A percentile compares a stretch with the other conserved stretches of the same genome.
Evolutionary conservation across 2,888 invertebrate genomes (phyloP).

Genomic region (Iphiclides podalirius): DNA sequence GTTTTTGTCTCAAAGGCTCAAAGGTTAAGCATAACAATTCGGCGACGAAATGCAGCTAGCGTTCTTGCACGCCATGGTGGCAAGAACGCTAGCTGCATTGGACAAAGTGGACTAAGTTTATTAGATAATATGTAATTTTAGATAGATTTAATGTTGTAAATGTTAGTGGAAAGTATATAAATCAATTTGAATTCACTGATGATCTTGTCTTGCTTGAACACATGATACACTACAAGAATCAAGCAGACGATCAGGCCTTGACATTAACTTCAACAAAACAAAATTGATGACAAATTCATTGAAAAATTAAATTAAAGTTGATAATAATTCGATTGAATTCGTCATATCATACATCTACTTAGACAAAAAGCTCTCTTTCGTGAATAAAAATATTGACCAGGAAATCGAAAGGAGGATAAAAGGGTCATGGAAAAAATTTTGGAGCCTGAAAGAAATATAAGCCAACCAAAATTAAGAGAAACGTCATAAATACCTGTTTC

Average conservation of each 20-base stretch:
- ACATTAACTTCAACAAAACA: conserved; percentile 28
- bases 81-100: too few relatives aligned
- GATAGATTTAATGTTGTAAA: too few relatives aligned
- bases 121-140: too few relatives aligned
- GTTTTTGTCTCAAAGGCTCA: too few relatives aligned
- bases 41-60: too few relatives aligned
- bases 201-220: conserved; percentile 15
- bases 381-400: conserved; percentile 5
- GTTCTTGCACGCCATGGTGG: too few relatives aligned
- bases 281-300: conserved; percentile 28
- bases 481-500: background rate
- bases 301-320: conserved; percentile 19
- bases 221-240: conserved; percentile 13
- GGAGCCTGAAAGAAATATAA: too few relatives aligned
- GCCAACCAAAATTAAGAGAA: background rate
- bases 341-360: too few relatives aligned
- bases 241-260: conserved; percentile 25
- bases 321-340: too few relatives aligned
- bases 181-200: background rate
- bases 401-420: conserved; percentile 16
- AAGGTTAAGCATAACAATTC: too few relatives aligned
- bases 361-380: conserved; percentile 23
- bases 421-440: too few relatives aligned
- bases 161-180: background rate
- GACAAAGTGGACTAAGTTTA: too few relatives aligned